These are phyloP conservation scores for Leucoptera coffeella DNA, from an alignment of 2,888 invertebrate genomes.

Conservation along the genomic window DNA sequence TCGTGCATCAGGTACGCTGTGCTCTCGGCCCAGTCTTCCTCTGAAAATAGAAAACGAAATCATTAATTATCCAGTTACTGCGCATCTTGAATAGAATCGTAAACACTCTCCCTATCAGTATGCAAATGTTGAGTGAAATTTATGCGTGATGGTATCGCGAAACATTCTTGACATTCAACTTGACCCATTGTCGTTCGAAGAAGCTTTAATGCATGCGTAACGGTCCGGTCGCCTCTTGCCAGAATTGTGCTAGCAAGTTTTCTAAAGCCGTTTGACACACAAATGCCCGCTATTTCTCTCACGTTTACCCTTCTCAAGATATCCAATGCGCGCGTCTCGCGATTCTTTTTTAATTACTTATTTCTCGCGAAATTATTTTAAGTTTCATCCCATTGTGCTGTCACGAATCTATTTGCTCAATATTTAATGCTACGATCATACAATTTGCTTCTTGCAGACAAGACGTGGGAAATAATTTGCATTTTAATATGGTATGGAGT, in stretches of 20 bases:
- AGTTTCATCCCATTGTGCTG: conserved; percentile 21
- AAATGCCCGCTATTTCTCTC: too few species aligned
- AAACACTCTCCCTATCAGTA: too few species aligned
- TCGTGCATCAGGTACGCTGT: conserved; percentile 60
- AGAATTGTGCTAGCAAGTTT: conserved; percentile 18
- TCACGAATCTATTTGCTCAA: conserved; percentile 12
- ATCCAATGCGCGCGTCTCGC: too few species aligned
- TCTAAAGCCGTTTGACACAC: conserved; percentile 23
- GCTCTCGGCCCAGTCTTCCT: conserved; percentile 70
- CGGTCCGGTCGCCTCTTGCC: conserved; percentile 19
- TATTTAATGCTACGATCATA: too few species aligned
- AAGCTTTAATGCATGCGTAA: conserved; percentile 17
- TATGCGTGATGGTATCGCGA: conserved; percentile 10
- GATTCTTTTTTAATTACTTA: too few species aligned
- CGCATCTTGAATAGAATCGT: too few species aligned
- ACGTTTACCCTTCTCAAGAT: too few species aligned
- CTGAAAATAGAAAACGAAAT: conserved; percentile 49
- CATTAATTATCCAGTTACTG: too few species aligned
- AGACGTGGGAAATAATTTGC: too few species aligned
- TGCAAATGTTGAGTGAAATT: conserved; percentile 8
- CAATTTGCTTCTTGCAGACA: too few species aligned
- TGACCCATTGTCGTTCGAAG: conserved; percentile 18
- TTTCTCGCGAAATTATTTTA: too few species aligned
- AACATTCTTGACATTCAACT: conserved; percentile 12
- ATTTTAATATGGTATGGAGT: too few species aligned